phyloP scores from a whole-genome alignment of 2,113 vertebrate genomes.

The Leptosomus discolor region DNA sequence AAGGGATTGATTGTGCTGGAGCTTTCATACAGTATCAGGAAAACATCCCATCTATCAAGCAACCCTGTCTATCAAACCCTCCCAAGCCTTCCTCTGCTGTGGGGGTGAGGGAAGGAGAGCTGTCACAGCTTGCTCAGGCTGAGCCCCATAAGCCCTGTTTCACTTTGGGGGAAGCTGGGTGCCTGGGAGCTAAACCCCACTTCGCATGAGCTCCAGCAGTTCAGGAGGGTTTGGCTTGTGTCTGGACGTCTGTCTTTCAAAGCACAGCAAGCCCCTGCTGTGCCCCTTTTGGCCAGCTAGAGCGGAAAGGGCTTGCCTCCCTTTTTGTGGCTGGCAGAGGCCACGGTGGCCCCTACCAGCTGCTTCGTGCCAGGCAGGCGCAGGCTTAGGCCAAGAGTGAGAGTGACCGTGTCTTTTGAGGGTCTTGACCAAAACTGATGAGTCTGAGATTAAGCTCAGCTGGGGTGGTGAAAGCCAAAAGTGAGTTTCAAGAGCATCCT shows the following conservation, averaged over 20 bases:
- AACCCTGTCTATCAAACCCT: neutral
- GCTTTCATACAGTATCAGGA: neutral
- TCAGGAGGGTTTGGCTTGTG: neutral
- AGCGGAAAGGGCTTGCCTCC: neutral
- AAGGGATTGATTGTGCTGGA: neutral
- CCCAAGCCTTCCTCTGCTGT: neutral
- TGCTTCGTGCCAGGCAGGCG: neutral
- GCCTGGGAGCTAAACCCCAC: fast-evolving
- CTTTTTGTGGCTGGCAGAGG: neutral
- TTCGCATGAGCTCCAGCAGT: neutral
- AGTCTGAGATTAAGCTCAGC: neutral
- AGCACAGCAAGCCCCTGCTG: neutral
- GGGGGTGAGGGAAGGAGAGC: neutral
- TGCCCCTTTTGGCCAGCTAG: neutral
- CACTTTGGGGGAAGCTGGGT: neutral
- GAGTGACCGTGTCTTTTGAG: neutral
- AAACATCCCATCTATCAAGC: neutral
- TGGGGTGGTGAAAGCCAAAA: neutral
- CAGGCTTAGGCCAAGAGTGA: neutral
- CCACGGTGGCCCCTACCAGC: fast-evolving
- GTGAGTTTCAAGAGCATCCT: neutral
- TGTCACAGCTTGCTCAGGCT: neutral
- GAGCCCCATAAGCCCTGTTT: neutral
- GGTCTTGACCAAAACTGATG: neutral
- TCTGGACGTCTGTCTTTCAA: fast-evolving